Conservation (phyloP, 2,888 invertebrate species). For the Tipula unca region DNA sequence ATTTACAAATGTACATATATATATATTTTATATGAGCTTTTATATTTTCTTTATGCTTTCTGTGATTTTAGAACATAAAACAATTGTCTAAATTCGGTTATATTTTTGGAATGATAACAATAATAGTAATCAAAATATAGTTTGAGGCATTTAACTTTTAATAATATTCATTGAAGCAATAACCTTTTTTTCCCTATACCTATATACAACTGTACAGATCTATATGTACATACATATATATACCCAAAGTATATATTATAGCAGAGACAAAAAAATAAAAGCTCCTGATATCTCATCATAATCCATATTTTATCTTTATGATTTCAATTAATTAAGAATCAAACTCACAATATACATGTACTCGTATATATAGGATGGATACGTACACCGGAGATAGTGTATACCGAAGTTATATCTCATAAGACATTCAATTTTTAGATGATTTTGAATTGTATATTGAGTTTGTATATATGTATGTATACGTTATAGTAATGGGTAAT, state of each 20-base stretch:
- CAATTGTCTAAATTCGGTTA: background rate
- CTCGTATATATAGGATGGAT: background rate
- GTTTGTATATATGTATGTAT: background rate
- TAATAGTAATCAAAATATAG: background rate
- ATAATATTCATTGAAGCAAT: background rate
- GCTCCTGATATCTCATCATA: background rate
- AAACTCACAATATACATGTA: background rate
- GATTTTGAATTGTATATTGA: background rate
- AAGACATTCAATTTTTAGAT: background rate
- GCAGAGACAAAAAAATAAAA: background rate
- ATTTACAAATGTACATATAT: slow-evolving; percentile 8
- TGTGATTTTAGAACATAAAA: background rate
- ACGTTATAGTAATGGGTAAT: background rate
- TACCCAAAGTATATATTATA: background rate
- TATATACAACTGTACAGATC: background rate
- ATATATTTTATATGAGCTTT: slow-evolving; percentile 8
- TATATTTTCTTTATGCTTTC: background rate
- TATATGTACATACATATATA: background rate
- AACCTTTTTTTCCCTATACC: background rate
- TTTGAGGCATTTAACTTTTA: background rate
- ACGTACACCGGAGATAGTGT: background rate
- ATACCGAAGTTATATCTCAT: background rate
- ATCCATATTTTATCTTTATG: slow-evolving; percentile 14
- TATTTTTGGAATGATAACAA: background rate
- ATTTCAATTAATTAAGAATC: slow-evolving; percentile 8